A percentile compares a stretch with the other conserved stretches of the same genome.
These are phyloP conservation scores for Drosophila cognata DNA, from an alignment of 2,888 invertebrate genomes.

Conservation along the genomic window DNA sequence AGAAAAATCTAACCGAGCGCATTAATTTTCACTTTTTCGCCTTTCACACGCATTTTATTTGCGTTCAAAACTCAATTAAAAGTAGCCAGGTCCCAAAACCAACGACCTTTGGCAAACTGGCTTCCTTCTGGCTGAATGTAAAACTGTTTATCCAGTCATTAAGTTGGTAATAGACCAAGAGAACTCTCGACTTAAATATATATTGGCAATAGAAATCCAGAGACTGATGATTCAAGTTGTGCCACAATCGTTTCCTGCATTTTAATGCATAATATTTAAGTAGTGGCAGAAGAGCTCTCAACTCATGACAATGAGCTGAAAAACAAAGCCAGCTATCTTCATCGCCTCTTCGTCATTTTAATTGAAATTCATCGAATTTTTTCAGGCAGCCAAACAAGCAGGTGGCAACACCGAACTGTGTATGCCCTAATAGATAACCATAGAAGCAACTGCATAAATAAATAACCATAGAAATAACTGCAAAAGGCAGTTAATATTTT, in stretches of 20 bases:
- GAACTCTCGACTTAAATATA: slow-evolving; percentile 2
- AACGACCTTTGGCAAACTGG: slow-evolving; percentile 19
- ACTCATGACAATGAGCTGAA: slow-evolving; percentile 38
- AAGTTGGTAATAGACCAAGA: slow-evolving; percentile 30
- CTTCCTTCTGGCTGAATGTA: slow-evolving; percentile 32
- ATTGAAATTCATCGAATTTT: slow-evolving; percentile 66
- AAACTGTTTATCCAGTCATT: slow-evolving; percentile 56
- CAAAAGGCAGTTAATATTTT: background rate
- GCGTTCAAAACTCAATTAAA: slow-evolving; percentile 74
- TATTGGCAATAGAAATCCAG: background rate
- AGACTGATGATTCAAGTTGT: background rate
- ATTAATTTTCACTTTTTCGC: slow-evolving; percentile 70
- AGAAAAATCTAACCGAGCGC: slow-evolving; percentile 61
- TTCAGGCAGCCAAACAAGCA: slow-evolving; percentile 27
- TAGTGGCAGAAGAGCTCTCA: slow-evolving; percentile 3
- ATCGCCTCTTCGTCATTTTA: slow-evolving; percentile 49
- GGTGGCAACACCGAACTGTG: slow-evolving; percentile 22
- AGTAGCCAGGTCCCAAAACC: slow-evolving; percentile 44
- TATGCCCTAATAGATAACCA: slow-evolving; percentile 21
- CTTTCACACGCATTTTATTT: slow-evolving; percentile 68
- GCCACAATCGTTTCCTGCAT: background rate
- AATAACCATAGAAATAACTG: background rate
- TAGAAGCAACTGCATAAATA: background rate
- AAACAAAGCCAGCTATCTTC: slow-evolving; percentile 41
- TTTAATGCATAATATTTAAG: slow-evolving; percentile 5